These are phyloP conservation scores for Sternarchorhynchus goeldii DNA, from an alignment of 2,797 vertebrate genomes.

Conservation along the genomic window DNA sequence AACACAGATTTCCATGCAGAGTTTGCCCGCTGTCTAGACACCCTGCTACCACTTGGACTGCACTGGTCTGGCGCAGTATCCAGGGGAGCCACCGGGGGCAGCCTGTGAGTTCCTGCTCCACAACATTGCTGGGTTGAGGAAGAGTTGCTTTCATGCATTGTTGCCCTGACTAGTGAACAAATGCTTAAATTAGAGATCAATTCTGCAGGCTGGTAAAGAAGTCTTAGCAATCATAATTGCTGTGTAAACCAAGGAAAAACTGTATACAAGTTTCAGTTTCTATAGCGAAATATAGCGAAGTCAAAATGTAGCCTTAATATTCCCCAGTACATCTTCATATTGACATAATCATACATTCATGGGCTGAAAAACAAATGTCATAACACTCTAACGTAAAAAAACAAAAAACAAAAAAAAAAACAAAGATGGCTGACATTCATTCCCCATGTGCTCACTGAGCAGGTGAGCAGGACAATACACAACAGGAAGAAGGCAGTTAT, in stretches of 20 bases:
- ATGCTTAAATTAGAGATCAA: too few relatives aligned
- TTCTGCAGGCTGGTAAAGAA: too few relatives aligned
- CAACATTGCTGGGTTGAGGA: not conserved
- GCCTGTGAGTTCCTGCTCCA: slow-evolving; percentile 56
- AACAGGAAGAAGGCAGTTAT: slow-evolving; percentile 23
- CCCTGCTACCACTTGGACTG: slow-evolving; percentile 78
- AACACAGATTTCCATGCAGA: slow-evolving; percentile 86
- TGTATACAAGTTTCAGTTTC: not conserved
- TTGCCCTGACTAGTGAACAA: too few relatives aligned
- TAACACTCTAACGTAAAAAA: not conserved
- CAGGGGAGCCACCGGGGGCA: slow-evolving; percentile 57
- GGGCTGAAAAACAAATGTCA: not conserved
- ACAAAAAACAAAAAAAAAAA: not conserved
- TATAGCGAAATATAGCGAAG: too few relatives aligned
- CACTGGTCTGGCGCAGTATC: slow-evolving; percentile 70
- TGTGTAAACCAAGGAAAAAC: too few relatives aligned
- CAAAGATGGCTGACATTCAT: not conserved
- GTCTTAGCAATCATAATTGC: too few relatives aligned
- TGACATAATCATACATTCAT: too few relatives aligned
- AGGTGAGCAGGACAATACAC: slow-evolving; percentile 13
- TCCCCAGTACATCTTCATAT: too few relatives aligned
- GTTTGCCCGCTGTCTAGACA: slow-evolving; percentile 87
- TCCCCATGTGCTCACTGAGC: not conserved
- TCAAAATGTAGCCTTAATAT: too few relatives aligned
- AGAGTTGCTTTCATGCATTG: too few relatives aligned